Percentiles rank a stretch among this genome's conserved stretches.
phyloP scores from a whole-genome alignment of 2,888 invertebrate genomes.

The Elegia similella region DNA sequence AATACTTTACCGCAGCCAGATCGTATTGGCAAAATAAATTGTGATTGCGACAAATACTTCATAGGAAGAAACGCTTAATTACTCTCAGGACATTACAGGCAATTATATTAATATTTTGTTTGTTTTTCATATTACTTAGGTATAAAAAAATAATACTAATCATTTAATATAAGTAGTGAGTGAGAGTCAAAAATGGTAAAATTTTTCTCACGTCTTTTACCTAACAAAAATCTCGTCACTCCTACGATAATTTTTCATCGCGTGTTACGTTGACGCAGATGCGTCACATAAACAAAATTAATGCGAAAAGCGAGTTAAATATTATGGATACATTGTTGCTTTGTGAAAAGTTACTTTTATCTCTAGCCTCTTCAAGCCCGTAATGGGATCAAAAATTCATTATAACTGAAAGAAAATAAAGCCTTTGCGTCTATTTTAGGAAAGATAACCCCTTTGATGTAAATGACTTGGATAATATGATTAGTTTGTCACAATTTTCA shows the following conservation, averaged over 20 bases:
- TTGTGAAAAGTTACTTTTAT: background rate
- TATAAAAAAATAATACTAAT: too few relatives aligned
- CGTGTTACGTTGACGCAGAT: background rate
- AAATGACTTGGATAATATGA: slow-evolving; percentile 2
- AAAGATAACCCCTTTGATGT: background rate
- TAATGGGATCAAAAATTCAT: slow-evolving; percentile 8
- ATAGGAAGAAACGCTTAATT: too few relatives aligned
- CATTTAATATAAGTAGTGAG: too few relatives aligned
- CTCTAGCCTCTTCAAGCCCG: background rate
- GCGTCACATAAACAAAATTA: background rate
- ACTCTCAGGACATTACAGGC: too few relatives aligned
- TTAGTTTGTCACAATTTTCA: background rate
- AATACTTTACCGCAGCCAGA: too few relatives aligned
- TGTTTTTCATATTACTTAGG: too few relatives aligned
- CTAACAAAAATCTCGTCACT: background rate
- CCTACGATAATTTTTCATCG: background rate
- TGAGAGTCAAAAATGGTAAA: too few relatives aligned
- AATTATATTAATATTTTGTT: too few relatives aligned
- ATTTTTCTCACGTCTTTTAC: too few relatives aligned
- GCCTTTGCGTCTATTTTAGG: background rate
- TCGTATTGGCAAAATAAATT: too few relatives aligned
- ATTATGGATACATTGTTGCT: background rate
- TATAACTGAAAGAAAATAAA: background rate
- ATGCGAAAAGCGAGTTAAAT: background rate
- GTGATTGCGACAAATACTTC: too few relatives aligned